Base-by-base conservation (phyloP, 2,113 vertebrate species). In the Geococcyx californianus region DNA sequence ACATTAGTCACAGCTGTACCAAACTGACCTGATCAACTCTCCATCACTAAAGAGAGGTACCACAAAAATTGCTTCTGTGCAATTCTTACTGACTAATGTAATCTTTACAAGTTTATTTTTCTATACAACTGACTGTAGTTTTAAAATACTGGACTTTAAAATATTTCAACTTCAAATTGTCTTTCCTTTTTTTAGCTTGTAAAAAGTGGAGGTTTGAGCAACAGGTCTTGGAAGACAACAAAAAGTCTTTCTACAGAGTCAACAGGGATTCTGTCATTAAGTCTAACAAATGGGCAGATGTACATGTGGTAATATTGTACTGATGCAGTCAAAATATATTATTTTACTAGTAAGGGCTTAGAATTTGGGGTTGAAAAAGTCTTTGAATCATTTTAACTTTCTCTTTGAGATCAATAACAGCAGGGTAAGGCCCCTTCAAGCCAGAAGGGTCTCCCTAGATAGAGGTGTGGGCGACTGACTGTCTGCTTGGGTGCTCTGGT, bases 131-230 rank as follows among this genome's bases (percentile, higher is more conserved):
- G 21, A 29, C 5, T 34, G 7, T 31, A 7, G 6, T 60, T 94
- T 84, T 69, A 28, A 86, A 83, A 60, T 16, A 29, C 12, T 7
- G 26, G 29, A 62, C 2, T 58, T 72, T 23, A 73, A 78, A 82
- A 44, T 60, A 60, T 44, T 81, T 87, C 31, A 82, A 8, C 16
- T 54, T 66, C 2, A 62, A 59, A 47, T 45, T 20, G 10, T 7
- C 2, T 11, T 21, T 13, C 26, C 28, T 14, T 20, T n/a, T 11
- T 54, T 15, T 33, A 1, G 0, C 49, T 42, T 66, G 6, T 40
- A 40, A 29, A 76, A 19, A 3, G 20, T 42, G 25, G 33, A 55
- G 13, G 5, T 45, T 67, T 77, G 15, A 92, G 42, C 10, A 58
- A 19, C 1, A 1, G 6, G 3, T 74, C 23, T 81, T 89, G 44